These are phyloP conservation scores for Cataglyphis altisquamis DNA, from an alignment of 2,888 invertebrate genomes.

Conservation along the genomic window DNA sequence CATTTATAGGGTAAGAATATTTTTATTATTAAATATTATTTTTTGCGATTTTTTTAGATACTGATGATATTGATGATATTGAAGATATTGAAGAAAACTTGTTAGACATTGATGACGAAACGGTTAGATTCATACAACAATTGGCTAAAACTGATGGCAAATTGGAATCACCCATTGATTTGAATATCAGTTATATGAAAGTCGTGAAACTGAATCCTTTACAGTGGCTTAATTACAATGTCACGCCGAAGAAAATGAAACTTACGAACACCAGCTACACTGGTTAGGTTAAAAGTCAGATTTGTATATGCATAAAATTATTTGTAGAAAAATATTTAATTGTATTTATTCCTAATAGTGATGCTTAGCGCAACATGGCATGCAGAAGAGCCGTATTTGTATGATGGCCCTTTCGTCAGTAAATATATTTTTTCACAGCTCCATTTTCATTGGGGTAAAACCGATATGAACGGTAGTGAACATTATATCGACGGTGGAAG, in stretches of 20 bases:
- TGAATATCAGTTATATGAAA: constrained; percentile 83
- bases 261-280: constrained; percentile 90
- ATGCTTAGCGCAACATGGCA: constrained; percentile 89
- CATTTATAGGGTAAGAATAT: neutral
- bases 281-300: constrained; percentile 87
- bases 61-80: neutral
- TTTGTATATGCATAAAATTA: neutral
- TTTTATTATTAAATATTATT: neutral
- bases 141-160: constrained; percentile 51
- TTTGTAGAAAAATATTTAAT: neutral
- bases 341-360: constrained; percentile 84
- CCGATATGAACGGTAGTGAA: constrained; percentile 89
- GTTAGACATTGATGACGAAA: neutral
- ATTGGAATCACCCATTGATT: constrained; percentile 86
- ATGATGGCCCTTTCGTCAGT: constrained; percentile 88
- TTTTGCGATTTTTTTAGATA: constrained; percentile 19
- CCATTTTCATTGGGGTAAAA: constrained; percentile 91
- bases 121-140: constrained; percentile 55
- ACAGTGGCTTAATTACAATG: constrained; percentile 86
- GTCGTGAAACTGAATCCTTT: constrained; percentile 87
- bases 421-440: constrained; percentile 90
- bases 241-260: constrained; percentile 89
- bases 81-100: no score
- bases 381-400: constrained; percentile 88
- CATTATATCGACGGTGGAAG: constrained; percentile 88